These are phyloP conservation scores for Probosciger aterrimus DNA, from an alignment of 2,113 vertebrate species.

Conservation along the genomic window DNA sequence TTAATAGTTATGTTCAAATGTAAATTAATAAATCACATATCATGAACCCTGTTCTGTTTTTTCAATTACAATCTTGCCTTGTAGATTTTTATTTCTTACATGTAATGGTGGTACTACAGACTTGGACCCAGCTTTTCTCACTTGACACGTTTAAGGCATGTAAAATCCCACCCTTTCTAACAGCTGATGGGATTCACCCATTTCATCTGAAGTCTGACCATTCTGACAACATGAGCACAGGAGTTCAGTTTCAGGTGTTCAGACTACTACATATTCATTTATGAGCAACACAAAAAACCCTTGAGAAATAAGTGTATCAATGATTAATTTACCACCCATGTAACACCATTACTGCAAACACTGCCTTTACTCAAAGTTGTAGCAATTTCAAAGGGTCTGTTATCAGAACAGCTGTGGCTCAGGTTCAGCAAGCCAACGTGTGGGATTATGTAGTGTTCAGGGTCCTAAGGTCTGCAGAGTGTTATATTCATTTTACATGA, in stretches of 20 bases:
- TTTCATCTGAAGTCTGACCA: neutral
- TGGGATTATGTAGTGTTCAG: slow-evolving; percentile 8
- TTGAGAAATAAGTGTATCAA: neutral
- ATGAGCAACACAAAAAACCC: neutral
- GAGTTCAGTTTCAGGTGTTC: neutral
- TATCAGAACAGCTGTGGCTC: slow-evolving; percentile 57
- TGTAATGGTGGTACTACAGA: neutral
- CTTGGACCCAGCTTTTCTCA: neutral
- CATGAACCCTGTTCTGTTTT: neutral
- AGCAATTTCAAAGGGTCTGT: slow-evolving; percentile 46
- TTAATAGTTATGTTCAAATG: neutral
- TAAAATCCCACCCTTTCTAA: neutral
- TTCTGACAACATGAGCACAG: neutral
- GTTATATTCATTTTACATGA: neutral
- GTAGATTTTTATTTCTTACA: neutral
- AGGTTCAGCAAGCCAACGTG: slow-evolving; percentile 28
- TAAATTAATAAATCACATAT: neutral
- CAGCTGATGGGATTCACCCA: neutral
- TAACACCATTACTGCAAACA: neutral
- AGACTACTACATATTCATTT: neutral
- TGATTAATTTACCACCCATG: neutral
- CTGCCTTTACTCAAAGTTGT: slow-evolving; percentile 25
- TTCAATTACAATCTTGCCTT: neutral
- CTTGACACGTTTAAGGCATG: neutral
- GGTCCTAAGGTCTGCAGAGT: slow-evolving; percentile 6